Evolutionary conservation across 2,888 invertebrate genomes (phyloP).

Genomic region (Apamea crenata): DNA sequence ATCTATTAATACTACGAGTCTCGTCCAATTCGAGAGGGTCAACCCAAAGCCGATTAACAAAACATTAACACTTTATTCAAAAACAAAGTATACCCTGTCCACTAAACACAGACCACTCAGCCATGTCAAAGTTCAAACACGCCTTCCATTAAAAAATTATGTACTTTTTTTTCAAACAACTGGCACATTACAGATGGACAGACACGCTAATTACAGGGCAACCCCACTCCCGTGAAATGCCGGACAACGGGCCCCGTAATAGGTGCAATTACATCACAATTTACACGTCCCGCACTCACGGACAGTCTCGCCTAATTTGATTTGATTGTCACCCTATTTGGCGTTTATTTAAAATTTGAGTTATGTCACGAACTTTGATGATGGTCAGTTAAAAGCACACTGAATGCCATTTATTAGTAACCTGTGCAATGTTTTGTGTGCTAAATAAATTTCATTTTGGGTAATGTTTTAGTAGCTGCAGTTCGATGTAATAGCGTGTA

Average conservation of each 20-base stretch:
- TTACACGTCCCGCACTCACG: slow-evolving; percentile 77
- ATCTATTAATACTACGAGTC: neutral
- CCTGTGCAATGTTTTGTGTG: slow-evolving; percentile 14
- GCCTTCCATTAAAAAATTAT: slow-evolving; percentile 64
- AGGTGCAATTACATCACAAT: slow-evolving; percentile 83
- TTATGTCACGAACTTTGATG: slow-evolving; percentile 56
- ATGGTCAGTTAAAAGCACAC: slow-evolving; percentile 47
- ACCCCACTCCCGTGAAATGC: slow-evolving; percentile 65
- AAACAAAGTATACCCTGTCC: slow-evolving; percentile 49
- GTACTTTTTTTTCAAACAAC: slow-evolving; percentile 67
- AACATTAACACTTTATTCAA: slow-evolving; percentile 62
- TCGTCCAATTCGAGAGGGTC: neutral
- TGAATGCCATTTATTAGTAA: slow-evolving; percentile 21
- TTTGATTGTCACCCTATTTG: slow-evolving; percentile 85
- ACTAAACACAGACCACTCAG: slow-evolving; percentile 58
- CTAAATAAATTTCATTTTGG: slow-evolving; percentile 1
- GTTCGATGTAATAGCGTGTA: neutral
- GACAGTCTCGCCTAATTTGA: slow-evolving; percentile 84
- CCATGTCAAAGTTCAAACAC: slow-evolving; percentile 72
- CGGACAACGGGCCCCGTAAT: slow-evolving; percentile 73
- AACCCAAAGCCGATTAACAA: slow-evolving; percentile 51
- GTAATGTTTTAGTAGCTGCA: neutral
- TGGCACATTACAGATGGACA: slow-evolving; percentile 72
- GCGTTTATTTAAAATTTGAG: slow-evolving; percentile 81
- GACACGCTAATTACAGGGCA: slow-evolving; percentile 79